These are phyloP conservation scores for Xenentodon cancila DNA, from an alignment of 2,797 vertebrate genomes.

Conservation along the genomic window DNA sequence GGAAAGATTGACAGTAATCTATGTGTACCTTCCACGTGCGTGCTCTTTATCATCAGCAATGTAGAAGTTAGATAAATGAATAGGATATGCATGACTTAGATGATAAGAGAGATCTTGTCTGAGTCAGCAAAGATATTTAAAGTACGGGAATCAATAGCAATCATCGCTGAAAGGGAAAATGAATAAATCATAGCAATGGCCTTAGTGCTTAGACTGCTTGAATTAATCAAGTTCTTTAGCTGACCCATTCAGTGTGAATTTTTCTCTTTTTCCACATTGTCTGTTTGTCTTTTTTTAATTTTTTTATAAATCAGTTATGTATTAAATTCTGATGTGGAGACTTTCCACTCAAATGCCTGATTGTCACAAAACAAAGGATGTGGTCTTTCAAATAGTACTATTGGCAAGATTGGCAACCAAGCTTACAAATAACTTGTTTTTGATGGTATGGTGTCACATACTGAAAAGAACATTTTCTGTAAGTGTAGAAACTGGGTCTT, in stretches of 20 bases:
- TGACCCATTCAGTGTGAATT: not conserved
- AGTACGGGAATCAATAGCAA: constrained; percentile 45
- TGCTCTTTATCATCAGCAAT: constrained; percentile 20
- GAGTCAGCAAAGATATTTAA: constrained; percentile 51
- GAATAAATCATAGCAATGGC: constrained; percentile 9
- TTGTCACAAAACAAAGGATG: not conserved
- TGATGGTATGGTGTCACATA: too few relatives aligned
- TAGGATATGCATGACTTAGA: constrained; percentile 22
- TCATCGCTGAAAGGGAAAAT: constrained; percentile 29
- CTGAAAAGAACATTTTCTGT: too few relatives aligned
- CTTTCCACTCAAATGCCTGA: not conserved
- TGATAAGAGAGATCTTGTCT: constrained; percentile 33
- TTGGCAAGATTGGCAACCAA: not conserved
- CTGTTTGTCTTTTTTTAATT: not conserved
- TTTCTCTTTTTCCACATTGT: not conserved
- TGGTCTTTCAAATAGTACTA: not conserved
- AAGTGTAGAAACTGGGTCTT: not conserved
- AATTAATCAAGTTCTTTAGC: constrained; percentile 1
- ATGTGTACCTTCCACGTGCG: constrained; percentile 23
- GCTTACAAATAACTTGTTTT: not conserved
- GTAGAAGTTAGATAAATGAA: constrained; percentile 45
- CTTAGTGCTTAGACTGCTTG: not conserved
- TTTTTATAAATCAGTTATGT: not conserved
- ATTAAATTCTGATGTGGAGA: not conserved
- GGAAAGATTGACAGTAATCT: constrained; percentile 23